Evolutionary conservation across 1,140 invertebrate genomes (phyloP), one percentile per base, ranked within the genome.

Genomic region (Stegodyphus mimosarum): DNA sequence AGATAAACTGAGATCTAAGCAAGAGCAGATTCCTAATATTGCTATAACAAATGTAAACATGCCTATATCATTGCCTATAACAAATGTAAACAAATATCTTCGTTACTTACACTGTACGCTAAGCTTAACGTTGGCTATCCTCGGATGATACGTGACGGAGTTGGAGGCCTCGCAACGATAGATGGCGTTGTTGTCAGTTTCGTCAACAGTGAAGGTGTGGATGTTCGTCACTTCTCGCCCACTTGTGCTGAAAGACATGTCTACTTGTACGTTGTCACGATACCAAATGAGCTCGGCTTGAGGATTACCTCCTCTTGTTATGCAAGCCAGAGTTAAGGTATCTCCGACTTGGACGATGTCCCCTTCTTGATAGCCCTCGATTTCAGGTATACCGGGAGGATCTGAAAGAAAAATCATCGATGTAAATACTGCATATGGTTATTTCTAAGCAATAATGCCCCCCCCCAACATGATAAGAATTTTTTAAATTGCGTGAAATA

Each of bases 201-300:
- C 94, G 88, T 97, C 96, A 5, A 96, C 94, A 63, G 96, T 90
- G 86, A 98, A 94, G 52, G 93, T 94, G 87, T 83, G 64, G 11
- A 79, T 79, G 15, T 87, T 87, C 10, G 87, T 87, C 0, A 80
- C 81, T 66, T 87, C 87, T 63, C 81, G 17, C 13, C 87, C 87
- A 76, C 80, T 84, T 33, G 81, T 81, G 15, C 71, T 80, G 33
- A 52, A 87, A 9, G 80, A 83, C 63, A 77, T 66, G 10, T 87
- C 87, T 7, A 97, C 94, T 89, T 95, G 94, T 86, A 95, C 94
- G 9, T 94, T 94, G 89, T 98, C 97, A 89, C 95, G 95, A 92
- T 95, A 98, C 97, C 97, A 99, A 84, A 97, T 94, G 5, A 99
- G 93, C 89, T 97, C 95, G 4, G 97, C 96, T 9, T 96, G 94